Evolutionary conservation across 1,140 invertebrate genomes (phyloP).

Genomic region (Saccostrea echinata): DNA sequence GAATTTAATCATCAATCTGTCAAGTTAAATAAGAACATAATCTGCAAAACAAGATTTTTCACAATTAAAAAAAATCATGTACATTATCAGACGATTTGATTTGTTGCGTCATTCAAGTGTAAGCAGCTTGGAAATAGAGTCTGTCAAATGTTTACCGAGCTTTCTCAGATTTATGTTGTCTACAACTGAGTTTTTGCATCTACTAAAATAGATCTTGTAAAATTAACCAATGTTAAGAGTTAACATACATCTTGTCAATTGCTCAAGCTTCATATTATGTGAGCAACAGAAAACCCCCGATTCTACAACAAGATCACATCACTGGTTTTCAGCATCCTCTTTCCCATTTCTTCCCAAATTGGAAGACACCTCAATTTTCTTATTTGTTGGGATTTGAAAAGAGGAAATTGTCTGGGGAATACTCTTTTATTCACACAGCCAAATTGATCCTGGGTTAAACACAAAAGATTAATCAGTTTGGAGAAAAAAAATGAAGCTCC

Average conservation of each 20-base stretch:
- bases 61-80: neutral
- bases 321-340: slow-evolving; percentile 5
- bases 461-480: slow-evolving; percentile 25
- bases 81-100: neutral
- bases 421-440: slow-evolving; percentile 2
- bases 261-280: slow-evolving; percentile 1
- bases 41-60: too few relatives aligned
- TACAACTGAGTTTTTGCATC: neutral
- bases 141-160: slow-evolving; percentile 22
- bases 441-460: slow-evolving; percentile 32
- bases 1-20: neutral
- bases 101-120: slow-evolving; percentile 6
- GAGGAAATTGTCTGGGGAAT: slow-evolving; percentile 32
- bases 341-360: neutral
- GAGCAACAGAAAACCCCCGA: neutral
- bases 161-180: slow-evolving; percentile 17
- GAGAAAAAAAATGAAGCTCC: slow-evolving; percentile 8
- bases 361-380: neutral
- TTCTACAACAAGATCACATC: slow-evolving; percentile 7
- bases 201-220: slow-evolving; percentile 33
- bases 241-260: slow-evolving; percentile 35
- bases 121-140: neutral
- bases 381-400: slow-evolving; percentile 33
- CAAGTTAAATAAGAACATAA: too few relatives aligned
- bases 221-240: slow-evolving; percentile 37